Evolutionary conservation across 2,113 vertebrate species (phyloP), one percentile per base, ranked within the genome.

Genomic region (Neolamprologus cancellatus): DNA sequence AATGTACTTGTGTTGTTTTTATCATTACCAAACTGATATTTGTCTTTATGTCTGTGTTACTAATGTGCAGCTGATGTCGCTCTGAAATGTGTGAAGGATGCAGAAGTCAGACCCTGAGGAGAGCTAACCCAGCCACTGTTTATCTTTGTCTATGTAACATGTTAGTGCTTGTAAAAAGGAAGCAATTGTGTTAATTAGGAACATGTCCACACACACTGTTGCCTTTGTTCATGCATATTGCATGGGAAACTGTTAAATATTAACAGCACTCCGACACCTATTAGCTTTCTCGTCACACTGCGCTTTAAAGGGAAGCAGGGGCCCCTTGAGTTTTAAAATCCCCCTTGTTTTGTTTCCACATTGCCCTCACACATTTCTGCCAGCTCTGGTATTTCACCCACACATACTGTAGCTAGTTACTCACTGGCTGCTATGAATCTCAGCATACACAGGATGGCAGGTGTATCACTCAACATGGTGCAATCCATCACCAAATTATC

Each of bases 271-370:
- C 90, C 18, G 50, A 89, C 86, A 92, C 88, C 91, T 84, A 94
- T 95, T 95, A 95, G 95, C 95, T 93, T 95, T 93, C 93, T 86
- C 76, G 61, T 93, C 94, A 93, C 94, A 93, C 54, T 48, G 81
- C 20, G n/a, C 90, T 90, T 93, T 90, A 89, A 89, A 92, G 84
- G 89, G 78, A 88, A 84, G 83, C 69, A 84, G 86, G 91, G 93
- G 93, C 94, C 93, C 89, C 92, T 84, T 79, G 57, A 87, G 90
- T 87, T 92, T 93, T 88, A 87, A 94, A 93, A 91, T 91, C 89
- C 82, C 66, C 52, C 48, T 87, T 83, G 90, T 95, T 89, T 89
- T 93, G 91, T 91, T 92, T 91, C 91, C 54, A 87, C 71, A 87
- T 82, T 92, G 82, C 69, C 85, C 78, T 86, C 87, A 82, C 87